Evolutionary conservation across 2,888 invertebrate genomes (phyloP).

Genomic region (Crocallis elinguaria): DNA sequence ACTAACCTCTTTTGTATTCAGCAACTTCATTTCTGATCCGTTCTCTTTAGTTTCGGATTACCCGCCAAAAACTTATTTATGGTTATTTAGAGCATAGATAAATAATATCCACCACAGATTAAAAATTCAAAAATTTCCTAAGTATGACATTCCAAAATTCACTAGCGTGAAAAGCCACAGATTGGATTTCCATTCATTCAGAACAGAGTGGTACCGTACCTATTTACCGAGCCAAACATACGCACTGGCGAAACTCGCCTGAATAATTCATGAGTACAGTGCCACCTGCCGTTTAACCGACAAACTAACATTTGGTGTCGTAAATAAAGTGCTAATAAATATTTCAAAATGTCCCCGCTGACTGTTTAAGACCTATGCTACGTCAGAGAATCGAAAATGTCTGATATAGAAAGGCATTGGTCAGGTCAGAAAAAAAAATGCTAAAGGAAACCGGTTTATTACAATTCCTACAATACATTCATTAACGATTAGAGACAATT

Average conservation of each 20-base stretch:
- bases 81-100: not conserved
- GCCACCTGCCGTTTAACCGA: conserved; percentile 69
- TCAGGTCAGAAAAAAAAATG: not conserved
- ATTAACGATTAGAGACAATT: too few relatives aligned
- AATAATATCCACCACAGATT: not conserved
- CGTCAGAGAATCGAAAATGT: not conserved
- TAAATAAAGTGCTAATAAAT: conserved; percentile 50
- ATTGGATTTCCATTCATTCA: conserved; percentile 50
- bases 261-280: conserved; percentile 64
- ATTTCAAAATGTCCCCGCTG: conserved; percentile 37
- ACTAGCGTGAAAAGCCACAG: conserved; percentile 46
- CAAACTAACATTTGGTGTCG: conserved; percentile 58
- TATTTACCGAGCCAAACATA: conserved; percentile 41
- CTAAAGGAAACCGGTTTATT: too few relatives aligned
- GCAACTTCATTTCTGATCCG: too few relatives aligned
- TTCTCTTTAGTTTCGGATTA: too few relatives aligned
- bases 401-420: not conserved
- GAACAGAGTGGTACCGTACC: conserved; percentile 32
- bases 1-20: too few relatives aligned
- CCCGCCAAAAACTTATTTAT: not conserved
- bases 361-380: conserved; percentile 15
- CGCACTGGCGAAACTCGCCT: conserved; percentile 40
- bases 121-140: conserved; percentile 3
- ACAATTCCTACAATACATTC: too few relatives aligned
- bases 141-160: conserved; percentile 27